Conservation (phyloP, 2,888 invertebrate species). For the Salticus scenicus region DNA sequence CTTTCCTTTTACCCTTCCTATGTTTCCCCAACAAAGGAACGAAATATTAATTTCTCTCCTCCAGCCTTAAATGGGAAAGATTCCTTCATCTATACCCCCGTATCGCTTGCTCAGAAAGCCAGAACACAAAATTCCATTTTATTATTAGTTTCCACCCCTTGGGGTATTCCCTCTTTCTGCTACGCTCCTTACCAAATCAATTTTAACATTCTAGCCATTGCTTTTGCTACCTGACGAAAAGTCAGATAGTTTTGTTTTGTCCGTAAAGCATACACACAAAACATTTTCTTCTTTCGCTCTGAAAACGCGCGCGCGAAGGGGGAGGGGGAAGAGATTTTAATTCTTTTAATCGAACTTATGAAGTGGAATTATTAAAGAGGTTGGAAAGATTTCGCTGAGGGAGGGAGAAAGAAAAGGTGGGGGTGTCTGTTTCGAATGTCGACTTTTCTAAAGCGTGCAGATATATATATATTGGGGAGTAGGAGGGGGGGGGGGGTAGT, state of each 20-base stretch:
- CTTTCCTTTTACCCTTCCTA: not conserved
- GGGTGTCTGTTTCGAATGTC: not conserved
- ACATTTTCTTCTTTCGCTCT: not conserved
- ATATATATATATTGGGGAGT: no score
- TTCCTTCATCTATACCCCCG: not conserved
- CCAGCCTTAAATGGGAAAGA: not conserved
- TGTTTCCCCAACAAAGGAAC: not conserved
- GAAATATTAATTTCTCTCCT: conserved; percentile 10
- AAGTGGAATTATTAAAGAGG: not conserved
- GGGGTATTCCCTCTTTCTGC: not conserved
- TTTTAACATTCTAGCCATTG: conserved; percentile 10
- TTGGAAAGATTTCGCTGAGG: not conserved
- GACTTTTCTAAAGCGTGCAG: not conserved
- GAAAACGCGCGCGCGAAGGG: not conserved
- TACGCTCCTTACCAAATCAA: not conserved
- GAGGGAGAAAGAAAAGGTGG: not conserved
- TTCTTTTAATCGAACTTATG: conserved; percentile 15
- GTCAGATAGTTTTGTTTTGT: conserved; percentile 8
- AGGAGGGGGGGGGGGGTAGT: not conserved
- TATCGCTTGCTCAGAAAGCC: not conserved
- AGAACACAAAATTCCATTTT: conserved; percentile 13
- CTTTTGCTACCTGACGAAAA: not conserved
- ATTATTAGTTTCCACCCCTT: conserved; percentile 7
- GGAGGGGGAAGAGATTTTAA: not conserved
- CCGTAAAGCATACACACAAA: conserved; percentile 5